Evolutionary conservation across 2,888 invertebrate genomes (phyloP).

Genomic region (Meghimatium bilineatum): DNA sequence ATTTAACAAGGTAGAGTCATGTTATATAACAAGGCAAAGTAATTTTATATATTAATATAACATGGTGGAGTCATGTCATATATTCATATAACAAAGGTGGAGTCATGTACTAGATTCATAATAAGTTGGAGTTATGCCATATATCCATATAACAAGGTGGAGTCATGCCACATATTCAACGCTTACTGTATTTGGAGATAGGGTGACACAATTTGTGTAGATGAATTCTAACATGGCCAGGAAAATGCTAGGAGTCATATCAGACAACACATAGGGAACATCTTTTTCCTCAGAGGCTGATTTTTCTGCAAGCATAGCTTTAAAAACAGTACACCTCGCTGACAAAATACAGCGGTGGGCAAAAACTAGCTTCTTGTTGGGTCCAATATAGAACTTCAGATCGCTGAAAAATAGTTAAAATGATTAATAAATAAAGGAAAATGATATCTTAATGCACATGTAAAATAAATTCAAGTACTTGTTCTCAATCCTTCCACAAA

Average conservation of each 20-base stretch:
- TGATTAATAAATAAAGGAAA: not conserved
- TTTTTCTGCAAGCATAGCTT: constrained; percentile 73
- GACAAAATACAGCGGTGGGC: constrained; percentile 73
- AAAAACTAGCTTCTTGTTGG: constrained; percentile 69
- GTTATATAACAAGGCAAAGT: too few species aligned
- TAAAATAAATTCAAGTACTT: not conserved
- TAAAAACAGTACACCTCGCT: constrained; percentile 74
- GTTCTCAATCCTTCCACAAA: too few species aligned
- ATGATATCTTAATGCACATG: not conserved
- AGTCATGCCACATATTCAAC: too few species aligned
- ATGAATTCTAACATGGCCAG: constrained; percentile 73
- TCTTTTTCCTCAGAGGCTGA: constrained; percentile 64
- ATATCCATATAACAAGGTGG: too few species aligned
- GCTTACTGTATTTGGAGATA: constrained; percentile 71
- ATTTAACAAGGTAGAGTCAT: too few species aligned
- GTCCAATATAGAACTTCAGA: constrained; percentile 74
- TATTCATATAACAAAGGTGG: too few species aligned
- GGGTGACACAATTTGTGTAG: constrained; percentile 74
- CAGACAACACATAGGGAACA: constrained; percentile 73
- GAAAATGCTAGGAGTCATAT: constrained; percentile 73
- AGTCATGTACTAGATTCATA: too few species aligned
- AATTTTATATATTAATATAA: too few species aligned
- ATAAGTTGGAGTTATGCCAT: too few species aligned
- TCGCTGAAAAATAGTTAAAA: constrained; percentile 64
- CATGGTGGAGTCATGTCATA: too few species aligned